phyloP scores from a whole-genome alignment of 2,797 vertebrate species.

The Scyliorhinus canicula region DNA sequence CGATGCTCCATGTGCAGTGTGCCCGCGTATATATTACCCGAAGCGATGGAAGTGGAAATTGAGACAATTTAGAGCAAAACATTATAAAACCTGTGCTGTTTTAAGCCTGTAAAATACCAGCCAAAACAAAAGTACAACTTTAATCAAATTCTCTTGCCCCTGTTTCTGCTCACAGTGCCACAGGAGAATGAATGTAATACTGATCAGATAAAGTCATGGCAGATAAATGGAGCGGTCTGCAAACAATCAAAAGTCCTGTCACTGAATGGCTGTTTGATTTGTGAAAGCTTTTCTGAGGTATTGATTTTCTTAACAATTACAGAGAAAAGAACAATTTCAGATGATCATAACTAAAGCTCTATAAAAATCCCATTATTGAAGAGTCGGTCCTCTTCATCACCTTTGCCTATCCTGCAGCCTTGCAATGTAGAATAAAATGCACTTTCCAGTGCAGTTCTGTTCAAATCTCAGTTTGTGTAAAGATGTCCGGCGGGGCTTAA shows the following conservation, averaged over 20 bases:
- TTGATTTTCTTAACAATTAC: background rate
- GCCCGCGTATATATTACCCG: background rate
- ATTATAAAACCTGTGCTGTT: background rate
- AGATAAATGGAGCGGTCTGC: constrained; percentile 8
- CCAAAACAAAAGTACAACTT: background rate
- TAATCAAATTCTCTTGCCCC: background rate
- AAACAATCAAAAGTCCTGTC: constrained; percentile 10
- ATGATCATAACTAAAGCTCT: background rate
- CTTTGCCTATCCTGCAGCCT: background rate
- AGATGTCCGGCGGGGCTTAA: background rate
- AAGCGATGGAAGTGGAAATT: background rate
- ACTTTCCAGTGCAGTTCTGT: background rate
- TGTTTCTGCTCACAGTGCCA: background rate
- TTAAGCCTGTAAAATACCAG: background rate
- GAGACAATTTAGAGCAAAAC: background rate
- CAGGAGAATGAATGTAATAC: background rate
- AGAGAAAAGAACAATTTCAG: constrained; percentile 10
- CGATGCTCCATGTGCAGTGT: background rate
- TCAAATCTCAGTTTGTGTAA: background rate
- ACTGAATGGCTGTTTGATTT: constrained; percentile 1
- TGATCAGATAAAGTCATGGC: background rate
- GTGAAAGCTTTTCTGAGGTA: background rate
- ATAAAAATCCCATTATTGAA: background rate
- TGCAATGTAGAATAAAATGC: background rate
- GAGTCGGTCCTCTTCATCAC: background rate